Percentiles rank a stretch among this genome's conserved stretches.
These are phyloP conservation scores for Entelurus aequoreus DNA, from an alignment of 2,113 vertebrate species.

Conservation along the genomic window DNA sequence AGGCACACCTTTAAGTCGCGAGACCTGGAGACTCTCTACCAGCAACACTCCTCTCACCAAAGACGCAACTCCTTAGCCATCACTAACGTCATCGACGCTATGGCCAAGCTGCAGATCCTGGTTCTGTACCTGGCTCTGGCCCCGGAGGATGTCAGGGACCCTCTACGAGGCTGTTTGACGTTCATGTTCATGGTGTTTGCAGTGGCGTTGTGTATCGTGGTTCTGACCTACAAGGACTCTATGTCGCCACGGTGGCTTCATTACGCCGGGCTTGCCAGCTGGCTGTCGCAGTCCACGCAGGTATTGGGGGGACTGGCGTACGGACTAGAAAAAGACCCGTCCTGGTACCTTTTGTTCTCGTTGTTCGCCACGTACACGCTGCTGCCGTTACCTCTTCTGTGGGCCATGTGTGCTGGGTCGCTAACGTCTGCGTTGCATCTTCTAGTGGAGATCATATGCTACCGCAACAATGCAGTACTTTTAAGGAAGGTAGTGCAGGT, in stretches of 20 bases:
- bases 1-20: slow-evolving; percentile 71
- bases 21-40: slow-evolving; percentile 73
- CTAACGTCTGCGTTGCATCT: slow-evolving; percentile 67
- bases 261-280: slow-evolving; percentile 67
- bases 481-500: slow-evolving; percentile 60
- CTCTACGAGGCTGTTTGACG: slow-evolving; percentile 51
- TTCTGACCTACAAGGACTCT: slow-evolving; percentile 64
- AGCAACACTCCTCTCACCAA: slow-evolving; percentile 69
- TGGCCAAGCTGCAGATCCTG: slow-evolving; percentile 67
- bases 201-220: slow-evolving; percentile 51
- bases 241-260: slow-evolving; percentile 67
- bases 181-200: slow-evolving; percentile 63
- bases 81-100: slow-evolving; percentile 66
- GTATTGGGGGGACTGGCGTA: slow-evolving; percentile 65
- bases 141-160: slow-evolving; percentile 42
- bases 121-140: slow-evolving; percentile 64
- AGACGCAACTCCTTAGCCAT: slow-evolving; percentile 68
- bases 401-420: slow-evolving; percentile 71
- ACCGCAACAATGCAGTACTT: slow-evolving; percentile 51
- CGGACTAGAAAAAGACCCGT: slow-evolving; percentile 70
- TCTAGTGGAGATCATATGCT: slow-evolving; percentile 41
- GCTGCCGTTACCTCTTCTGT: slow-evolving; percentile 70
- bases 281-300: slow-evolving; percentile 71
- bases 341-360: slow-evolving; percentile 73
- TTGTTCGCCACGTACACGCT: slow-evolving; percentile 75